Percentiles rank a stretch among this genome's conserved stretches.
Evolutionary conservation across 2,113 vertebrate species (phyloP).

Genomic region (Ascaphus truei): DNA sequence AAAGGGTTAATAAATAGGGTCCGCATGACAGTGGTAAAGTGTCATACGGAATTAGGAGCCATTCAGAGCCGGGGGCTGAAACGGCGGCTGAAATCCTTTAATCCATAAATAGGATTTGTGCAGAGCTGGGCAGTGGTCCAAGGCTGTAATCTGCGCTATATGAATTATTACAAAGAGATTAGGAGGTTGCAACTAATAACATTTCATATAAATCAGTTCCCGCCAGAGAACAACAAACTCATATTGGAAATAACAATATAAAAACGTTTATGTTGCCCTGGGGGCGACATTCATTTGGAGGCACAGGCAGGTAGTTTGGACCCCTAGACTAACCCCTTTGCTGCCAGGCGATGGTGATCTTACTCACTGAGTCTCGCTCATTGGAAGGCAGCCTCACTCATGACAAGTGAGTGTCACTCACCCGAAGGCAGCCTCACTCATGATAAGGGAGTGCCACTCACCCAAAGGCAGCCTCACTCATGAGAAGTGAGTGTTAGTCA

Average conservation of each 20-base stretch:
- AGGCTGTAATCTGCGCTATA: slow-evolving; percentile 77
- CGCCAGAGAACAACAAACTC: slow-evolving; percentile 78
- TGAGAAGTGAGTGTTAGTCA: no score
- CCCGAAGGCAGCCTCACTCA: no score
- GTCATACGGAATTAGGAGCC: slow-evolving; percentile 71
- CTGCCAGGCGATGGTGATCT: no score
- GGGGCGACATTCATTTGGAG: slow-evolving; percentile 16
- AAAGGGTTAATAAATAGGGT: slow-evolving; percentile 66
- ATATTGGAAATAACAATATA: slow-evolving; percentile 77
- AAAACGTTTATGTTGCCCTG: slow-evolving; percentile 69
- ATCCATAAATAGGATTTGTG: slow-evolving; percentile 84
- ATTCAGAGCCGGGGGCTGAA: slow-evolving; percentile 71
- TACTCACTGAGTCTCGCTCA: no score
- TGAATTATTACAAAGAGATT: slow-evolving; percentile 85
- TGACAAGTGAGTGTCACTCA: no score
- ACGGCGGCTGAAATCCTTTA: slow-evolving; percentile 81
- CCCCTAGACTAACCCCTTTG: rapidly evolving
- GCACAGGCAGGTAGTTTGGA: background rate
- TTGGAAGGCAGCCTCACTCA: no score
- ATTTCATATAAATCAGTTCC: slow-evolving; percentile 83
- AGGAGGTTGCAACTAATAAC: slow-evolving; percentile 81
- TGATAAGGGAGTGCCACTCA: no score
- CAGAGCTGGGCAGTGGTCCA: slow-evolving; percentile 74
- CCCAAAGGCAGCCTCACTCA: no score
- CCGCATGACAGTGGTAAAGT: slow-evolving; percentile 66